Evolutionary conservation across 2,888 invertebrate species (phyloP), one percentile per base, ranked within the genome.

Genomic region (Drosophila acutilabella): DNA sequence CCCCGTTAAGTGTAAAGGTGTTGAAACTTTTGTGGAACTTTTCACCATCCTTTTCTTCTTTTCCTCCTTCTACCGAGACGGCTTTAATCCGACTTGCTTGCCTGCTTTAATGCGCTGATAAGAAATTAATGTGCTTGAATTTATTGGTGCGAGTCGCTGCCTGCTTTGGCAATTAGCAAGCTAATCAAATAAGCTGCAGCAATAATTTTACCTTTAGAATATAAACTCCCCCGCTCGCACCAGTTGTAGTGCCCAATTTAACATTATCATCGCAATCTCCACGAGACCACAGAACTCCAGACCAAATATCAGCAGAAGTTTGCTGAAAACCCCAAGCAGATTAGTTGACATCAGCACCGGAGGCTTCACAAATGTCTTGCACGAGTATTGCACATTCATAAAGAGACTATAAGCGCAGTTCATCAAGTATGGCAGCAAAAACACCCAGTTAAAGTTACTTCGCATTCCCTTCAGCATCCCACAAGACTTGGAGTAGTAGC

Each of bases 121-220:
- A 86, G 86, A 73, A 78, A 84, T 69, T 84, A 88, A 86, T 84
- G 74, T 81, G 66, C 69, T 23, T 44, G 64, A 86, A 80, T 87
- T 87, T 88, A 87, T 80, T 88, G 84, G 75, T 74, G 71, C 74
- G 74, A 66, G 62, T 60, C 66, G 74, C 69, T 74, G 70, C 65
- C 65, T 69, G 44, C 69, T 52, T 14, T 47, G 68, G 80, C 85
- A 82, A 82, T 82, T 82, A 82, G 80, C 72, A 23, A 23, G 64
- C 77, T 81, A 81, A 81, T 81, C 81, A 81, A 86, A 78, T 86
- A 81, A 81, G 83, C 81, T 65, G 33, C 73, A 54, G 36, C 36
- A 23, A 62, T 80, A 81, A 81, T 82, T 81, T 74, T 64, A 50
- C 70, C 64, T 40, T 40, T 33, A 44, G 23, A 23, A 40, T 10